These are phyloP conservation scores for Mnemiopsis leidyi DNA, from an alignment of 37 sponge, comb jelly and placozoan species.

Conservation along the genomic window DNA sequence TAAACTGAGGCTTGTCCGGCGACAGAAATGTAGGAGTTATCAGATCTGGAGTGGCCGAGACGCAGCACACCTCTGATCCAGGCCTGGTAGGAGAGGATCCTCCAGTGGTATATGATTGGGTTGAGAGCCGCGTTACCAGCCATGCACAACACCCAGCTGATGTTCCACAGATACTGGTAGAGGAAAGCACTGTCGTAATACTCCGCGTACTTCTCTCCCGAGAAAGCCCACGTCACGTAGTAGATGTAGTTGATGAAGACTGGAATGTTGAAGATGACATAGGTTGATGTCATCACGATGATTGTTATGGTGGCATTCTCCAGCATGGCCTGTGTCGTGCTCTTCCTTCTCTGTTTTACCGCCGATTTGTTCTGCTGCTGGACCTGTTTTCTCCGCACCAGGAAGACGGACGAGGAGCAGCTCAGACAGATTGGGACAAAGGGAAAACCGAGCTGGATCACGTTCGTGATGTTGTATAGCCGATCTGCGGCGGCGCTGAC, in stretches of 20 bases:
- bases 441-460: background rate
- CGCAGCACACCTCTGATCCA: background rate
- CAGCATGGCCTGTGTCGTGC: background rate
- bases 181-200: background rate
- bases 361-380: background rate
- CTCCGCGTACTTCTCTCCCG: background rate
- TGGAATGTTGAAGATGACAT: background rate
- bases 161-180: background rate
- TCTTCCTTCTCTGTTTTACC: background rate
- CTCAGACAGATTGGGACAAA: background rate
- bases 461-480: background rate
- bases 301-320: background rate
- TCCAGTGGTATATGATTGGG: background rate
- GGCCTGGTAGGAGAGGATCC: background rate
- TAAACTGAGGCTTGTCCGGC: background rate
- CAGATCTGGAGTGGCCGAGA: background rate
- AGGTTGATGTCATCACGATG: background rate
- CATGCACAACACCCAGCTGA: background rate
- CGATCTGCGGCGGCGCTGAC: background rate
- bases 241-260: background rate
- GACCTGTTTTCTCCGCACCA: background rate
- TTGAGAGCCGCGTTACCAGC: background rate
- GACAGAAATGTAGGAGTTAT: background rate
- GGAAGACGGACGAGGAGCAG: background rate
- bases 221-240: background rate